Percentiles rank a stretch among this genome's conserved stretches.
phyloP scores from a whole-genome alignment of 2,888 invertebrate genomes.

The Eupithecia inturbata region DNA sequence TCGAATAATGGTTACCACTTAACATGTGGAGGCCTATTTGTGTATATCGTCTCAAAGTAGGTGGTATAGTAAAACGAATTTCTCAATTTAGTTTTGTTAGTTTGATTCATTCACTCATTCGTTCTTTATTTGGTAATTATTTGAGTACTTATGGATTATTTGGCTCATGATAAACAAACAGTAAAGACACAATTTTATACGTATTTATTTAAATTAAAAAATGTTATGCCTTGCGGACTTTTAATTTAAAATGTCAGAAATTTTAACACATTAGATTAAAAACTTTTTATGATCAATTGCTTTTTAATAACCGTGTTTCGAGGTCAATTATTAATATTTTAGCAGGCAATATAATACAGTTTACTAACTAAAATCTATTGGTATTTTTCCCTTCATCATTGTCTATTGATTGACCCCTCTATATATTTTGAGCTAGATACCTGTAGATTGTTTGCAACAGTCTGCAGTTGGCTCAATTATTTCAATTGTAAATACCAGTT shows the following conservation, averaged over 20 bases:
- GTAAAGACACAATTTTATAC: neutral
- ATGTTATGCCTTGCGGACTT: conserved; percentile 43
- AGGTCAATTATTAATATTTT: conserved; percentile 26
- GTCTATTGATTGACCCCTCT: no score
- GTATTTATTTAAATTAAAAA: neutral
- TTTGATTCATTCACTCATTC: neutral
- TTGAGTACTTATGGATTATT: neutral
- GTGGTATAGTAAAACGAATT: neutral
- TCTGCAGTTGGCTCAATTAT: no score
- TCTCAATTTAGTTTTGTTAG: neutral
- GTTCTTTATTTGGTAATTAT: neutral
- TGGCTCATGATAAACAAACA: neutral
- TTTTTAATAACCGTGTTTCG: conserved; percentile 35
- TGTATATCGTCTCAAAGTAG: neutral
- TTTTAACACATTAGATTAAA: conserved; percentile 42
- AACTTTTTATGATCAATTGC: conserved; percentile 31
- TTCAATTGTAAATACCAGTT: no score
- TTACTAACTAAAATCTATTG: neutral
- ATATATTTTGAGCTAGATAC: no score
- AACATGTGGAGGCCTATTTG: neutral
- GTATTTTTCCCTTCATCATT: neutral
- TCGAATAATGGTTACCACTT: conserved; percentile 1
- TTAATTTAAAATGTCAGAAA: conserved; percentile 45
- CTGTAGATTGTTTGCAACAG: no score
- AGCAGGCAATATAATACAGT: neutral